Evolutionary conservation across 2,113 vertebrate species (phyloP).

Genomic region (Glaucomys volans): DNA sequence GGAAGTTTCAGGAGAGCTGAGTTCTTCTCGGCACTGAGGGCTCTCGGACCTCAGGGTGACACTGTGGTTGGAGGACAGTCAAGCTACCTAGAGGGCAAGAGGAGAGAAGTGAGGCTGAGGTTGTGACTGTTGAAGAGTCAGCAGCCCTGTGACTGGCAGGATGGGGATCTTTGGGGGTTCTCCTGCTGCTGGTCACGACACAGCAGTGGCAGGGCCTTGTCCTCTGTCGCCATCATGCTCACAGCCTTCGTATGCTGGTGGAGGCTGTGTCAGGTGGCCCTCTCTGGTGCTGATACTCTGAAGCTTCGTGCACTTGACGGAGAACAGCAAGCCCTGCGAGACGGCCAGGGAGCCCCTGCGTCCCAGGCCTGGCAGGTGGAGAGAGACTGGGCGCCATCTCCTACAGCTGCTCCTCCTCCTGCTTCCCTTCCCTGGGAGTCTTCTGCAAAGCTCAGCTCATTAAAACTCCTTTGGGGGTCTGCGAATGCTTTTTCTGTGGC

Average conservation of each 20-base stretch:
- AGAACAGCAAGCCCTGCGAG: neutral
- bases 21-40: neutral
- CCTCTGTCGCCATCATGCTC: neutral
- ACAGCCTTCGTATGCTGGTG: neutral
- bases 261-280: too few species aligned
- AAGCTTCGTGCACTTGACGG: neutral
- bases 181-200: fast-evolving
- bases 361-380: neutral
- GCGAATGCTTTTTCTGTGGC: neutral
- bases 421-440: neutral
- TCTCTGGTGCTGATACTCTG: neutral
- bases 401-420: neutral
- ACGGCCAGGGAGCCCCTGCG: neutral
- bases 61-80: neutral
- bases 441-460: neutral
- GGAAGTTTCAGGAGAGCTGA: neutral
- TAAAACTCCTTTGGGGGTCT: neutral
- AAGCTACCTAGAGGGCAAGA: neutral
- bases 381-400: too few species aligned
- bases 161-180: fast-evolving
- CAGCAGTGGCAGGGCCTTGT: fast-evolving
- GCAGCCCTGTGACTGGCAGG: fast-evolving
- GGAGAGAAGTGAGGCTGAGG: neutral
- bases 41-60: neutral
- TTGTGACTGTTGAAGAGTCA: neutral